A percentile compares a stretch with the other conserved stretches of the same genome.
Evolutionary conservation across 2,113 vertebrate species (phyloP).

Genomic region (Mesembrinibis cayennensis): DNA sequence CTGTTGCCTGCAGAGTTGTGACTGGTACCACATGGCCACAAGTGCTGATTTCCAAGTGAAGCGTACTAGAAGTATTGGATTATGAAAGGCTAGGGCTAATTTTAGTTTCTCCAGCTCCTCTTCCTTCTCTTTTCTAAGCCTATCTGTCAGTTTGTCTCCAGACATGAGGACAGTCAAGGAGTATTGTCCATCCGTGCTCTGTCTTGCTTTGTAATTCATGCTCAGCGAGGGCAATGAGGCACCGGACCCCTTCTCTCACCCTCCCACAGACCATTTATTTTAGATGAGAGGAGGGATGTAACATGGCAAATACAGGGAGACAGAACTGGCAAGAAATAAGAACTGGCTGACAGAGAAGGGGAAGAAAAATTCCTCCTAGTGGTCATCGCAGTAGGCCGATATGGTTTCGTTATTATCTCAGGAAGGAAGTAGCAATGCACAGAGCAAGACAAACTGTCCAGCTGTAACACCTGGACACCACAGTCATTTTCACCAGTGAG

Average conservation of each 20-base stretch:
- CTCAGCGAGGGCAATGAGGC: rapidly evolving
- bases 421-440: constrained; percentile 26
- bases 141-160: background rate
- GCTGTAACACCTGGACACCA: constrained; percentile 20
- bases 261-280: background rate
- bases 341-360: background rate
- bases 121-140: background rate
- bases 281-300: background rate
- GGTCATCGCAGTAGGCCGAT: background rate
- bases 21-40: rapidly evolving
- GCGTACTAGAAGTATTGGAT: background rate
- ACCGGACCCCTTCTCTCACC: rapidly evolving
- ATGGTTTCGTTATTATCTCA: background rate
- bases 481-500: background rate
- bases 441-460: background rate
- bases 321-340: background rate
- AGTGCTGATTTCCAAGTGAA: background rate
- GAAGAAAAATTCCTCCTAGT: background rate
- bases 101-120: background rate
- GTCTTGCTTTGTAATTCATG: background rate
- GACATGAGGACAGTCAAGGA: background rate
- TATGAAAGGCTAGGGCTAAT: background rate
- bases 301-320: background rate
- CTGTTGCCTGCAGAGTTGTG: background rate
- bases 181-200: background rate